Percentiles rank a stretch among this genome's conserved stretches.
Conservation (phyloP, 2,797 vertebrate species). For the Mareca penelope region DNA sequence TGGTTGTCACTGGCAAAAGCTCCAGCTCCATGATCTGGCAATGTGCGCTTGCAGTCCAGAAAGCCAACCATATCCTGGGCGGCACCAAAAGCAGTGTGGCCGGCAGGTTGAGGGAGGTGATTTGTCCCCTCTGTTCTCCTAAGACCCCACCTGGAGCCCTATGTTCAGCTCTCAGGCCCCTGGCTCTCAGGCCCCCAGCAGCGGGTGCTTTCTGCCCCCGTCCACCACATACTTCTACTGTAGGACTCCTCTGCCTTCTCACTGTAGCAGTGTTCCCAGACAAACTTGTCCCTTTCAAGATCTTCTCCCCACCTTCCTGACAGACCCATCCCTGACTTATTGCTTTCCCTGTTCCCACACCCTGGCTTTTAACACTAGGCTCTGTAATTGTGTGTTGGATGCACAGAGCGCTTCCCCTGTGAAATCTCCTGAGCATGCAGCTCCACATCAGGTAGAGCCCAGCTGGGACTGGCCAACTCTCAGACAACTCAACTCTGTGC, state of each 20-base stretch:
- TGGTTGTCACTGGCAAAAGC: too few relatives aligned
- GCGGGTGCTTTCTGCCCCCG: neutral
- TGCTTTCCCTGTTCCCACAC: neutral
- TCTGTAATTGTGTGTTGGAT: neutral
- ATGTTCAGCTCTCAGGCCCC: too few relatives aligned
- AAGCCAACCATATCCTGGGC: too few relatives aligned
- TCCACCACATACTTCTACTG: neutral
- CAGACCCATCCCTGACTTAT: neutral
- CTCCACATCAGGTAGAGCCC: neutral
- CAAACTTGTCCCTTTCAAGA: neutral
- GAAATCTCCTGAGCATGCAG: neutral
- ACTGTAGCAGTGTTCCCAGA: neutral
- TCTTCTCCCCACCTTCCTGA: neutral
- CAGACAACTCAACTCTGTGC: neutral
- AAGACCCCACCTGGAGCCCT: too few relatives aligned
- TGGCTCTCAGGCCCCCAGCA: too few relatives aligned
- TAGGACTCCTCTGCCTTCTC: neutral
- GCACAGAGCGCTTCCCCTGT: neutral
- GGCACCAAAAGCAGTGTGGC: too few relatives aligned
- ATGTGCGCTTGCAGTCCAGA: too few relatives aligned
- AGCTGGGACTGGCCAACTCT: neutral
- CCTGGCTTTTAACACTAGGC: neutral
- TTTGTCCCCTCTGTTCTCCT: too few relatives aligned
- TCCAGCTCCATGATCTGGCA: too few relatives aligned
- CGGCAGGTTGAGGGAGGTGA: too few relatives aligned